Percentiles rank a stretch among this genome's conserved stretches.
Conservation (phyloP, 1,140 invertebrate genomes). For the Cardiocondyla obscurior region DNA sequence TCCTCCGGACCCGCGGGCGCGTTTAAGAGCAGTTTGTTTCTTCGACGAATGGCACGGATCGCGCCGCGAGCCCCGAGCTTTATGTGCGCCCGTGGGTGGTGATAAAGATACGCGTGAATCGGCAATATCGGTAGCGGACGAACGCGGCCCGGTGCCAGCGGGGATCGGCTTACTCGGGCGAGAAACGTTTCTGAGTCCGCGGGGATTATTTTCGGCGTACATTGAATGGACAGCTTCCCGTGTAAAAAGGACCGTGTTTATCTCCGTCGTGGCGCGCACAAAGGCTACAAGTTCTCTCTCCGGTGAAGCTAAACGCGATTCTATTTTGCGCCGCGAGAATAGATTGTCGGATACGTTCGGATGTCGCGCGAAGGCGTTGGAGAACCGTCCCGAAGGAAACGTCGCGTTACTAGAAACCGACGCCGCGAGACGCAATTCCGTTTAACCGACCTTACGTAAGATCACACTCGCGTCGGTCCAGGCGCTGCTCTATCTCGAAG, state of each 20-base stretch:
- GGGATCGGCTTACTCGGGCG: neutral
- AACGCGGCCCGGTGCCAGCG: neutral
- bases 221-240: neutral
- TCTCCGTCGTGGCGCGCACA: neutral
- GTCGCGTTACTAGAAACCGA: neutral
- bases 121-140: conserved; percentile 7
- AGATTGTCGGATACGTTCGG: conserved; percentile 10
- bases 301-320: neutral
- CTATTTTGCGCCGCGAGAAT: conserved; percentile 11
- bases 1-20: neutral
- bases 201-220: conserved; percentile 27
- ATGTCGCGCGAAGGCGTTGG: neutral
- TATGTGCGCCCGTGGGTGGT: conserved; percentile 1
- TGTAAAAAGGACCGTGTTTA: conserved; percentile 11
- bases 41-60: conserved; percentile 44
- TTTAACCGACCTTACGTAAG: neutral
- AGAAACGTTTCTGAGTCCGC: neutral
- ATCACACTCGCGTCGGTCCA: neutral
- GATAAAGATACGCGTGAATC: conserved; percentile 39
- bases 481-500: neutral
- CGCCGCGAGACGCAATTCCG: no score
- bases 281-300: neutral
- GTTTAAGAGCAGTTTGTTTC: conserved; percentile 47
- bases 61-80: conserved; percentile 12
- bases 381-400: neutral